Evolutionary conservation across 2,113 vertebrate genomes (phyloP).

Genomic region (Ptychochromis oligacanthus): DNA sequence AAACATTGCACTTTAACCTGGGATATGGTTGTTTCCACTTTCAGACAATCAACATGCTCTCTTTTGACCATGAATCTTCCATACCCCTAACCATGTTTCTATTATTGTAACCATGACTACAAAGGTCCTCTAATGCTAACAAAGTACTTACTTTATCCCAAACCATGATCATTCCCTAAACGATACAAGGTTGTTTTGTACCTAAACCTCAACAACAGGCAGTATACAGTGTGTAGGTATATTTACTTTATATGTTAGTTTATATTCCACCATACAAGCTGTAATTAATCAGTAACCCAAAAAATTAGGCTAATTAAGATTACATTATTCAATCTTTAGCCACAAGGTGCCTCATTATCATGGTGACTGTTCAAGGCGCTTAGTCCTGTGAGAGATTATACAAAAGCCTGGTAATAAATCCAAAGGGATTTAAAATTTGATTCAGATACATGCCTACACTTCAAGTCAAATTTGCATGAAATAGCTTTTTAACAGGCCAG

Average conservation of each 20-base stretch:
- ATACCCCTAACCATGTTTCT: neutral
- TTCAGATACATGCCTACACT: slow-evolving; percentile 10
- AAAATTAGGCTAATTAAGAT: slow-evolving; percentile 11
- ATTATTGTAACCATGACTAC: neutral
- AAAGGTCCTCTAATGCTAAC: neutral
- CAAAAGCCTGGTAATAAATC: slow-evolving; percentile 33
- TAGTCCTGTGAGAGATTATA: slow-evolving; percentile 22
- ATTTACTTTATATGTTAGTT: neutral
- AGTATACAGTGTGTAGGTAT: neutral
- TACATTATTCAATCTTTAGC: slow-evolving; percentile 25
- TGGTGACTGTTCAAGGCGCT: slow-evolving; percentile 11
- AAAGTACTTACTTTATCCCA: neutral
- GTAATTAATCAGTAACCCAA: neutral
- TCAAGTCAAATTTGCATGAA: slow-evolving; percentile 29
- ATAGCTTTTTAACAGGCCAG: slow-evolving; percentile 10
- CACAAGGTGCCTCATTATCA: slow-evolving; percentile 38
- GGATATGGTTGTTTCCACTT: neutral
- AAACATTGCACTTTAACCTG: neutral
- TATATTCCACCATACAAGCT: slow-evolving; percentile 1
- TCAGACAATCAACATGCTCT: neutral
- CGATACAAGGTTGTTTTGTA: neutral
- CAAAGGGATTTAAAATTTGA: slow-evolving; percentile 39
- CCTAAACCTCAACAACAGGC: neutral
- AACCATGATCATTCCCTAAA: neutral
- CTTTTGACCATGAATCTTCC: neutral